These are phyloP conservation scores for Aix galericulata DNA, from an alignment of 2,113 vertebrate species.

Conservation along the genomic window DNA sequence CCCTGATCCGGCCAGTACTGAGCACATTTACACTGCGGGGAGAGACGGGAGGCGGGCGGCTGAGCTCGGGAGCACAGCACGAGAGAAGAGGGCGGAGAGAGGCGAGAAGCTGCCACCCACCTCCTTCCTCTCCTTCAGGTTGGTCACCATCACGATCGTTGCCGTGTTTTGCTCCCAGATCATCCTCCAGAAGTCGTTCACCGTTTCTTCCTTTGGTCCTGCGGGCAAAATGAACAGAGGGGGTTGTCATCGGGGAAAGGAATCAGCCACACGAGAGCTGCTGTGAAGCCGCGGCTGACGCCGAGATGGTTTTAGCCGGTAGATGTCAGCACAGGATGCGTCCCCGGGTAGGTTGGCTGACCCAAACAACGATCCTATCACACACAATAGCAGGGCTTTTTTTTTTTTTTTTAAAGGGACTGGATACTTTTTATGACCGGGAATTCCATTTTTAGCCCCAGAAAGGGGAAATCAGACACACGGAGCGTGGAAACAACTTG, in stretches of 20 bases:
- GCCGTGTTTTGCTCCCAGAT: constrained; percentile 99
- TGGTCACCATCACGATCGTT: constrained; percentile 99
- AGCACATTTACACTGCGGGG: constrained; percentile 92
- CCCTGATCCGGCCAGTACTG: constrained; percentile 99
- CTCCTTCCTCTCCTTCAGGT: constrained; percentile 98
- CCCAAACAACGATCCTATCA: not conserved
- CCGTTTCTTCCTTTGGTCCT: constrained; percentile 99
- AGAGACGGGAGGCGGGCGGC: not conserved
- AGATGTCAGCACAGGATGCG: constrained; percentile 16
- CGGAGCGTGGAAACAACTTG: not conserved
- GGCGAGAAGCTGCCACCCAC: constrained; percentile 58
- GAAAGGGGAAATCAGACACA: not conserved
- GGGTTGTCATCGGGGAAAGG: not conserved
- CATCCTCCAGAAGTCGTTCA: constrained; percentile 99
- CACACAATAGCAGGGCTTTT: not conserved
- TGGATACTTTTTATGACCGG: not conserved
- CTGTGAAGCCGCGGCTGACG: not conserved
- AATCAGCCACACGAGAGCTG: rapidly evolving
- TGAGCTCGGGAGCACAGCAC: not conserved
- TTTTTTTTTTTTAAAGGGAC: not conserved
- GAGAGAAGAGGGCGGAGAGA: not conserved
- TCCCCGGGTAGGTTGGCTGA: not conserved
- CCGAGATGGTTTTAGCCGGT: not conserved
- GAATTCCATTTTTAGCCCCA: not conserved
- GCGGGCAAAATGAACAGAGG: not conserved